phyloP scores from a whole-genome alignment of 2,113 vertebrate species.

The Pogona vitticeps region DNA sequence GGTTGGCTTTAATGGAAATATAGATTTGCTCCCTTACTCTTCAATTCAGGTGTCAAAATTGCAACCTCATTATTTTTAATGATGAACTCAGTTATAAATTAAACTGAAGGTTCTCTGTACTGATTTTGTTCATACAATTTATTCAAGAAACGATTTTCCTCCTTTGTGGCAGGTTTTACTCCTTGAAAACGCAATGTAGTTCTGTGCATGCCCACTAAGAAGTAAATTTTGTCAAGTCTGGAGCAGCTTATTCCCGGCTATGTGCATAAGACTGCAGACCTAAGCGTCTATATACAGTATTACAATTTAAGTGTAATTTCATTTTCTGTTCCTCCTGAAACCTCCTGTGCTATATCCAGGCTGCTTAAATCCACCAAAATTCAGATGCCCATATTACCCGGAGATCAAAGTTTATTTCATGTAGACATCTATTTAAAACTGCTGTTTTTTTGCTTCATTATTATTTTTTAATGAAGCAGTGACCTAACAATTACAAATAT shows the following conservation, averaged over 20 bases:
- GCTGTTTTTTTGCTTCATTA: neutral
- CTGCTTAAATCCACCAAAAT: neutral
- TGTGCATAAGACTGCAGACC: neutral
- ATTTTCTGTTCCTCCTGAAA: neutral
- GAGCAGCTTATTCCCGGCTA: neutral
- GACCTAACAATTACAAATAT: neutral
- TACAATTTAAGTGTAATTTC: neutral
- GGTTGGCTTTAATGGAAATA: conserved; percentile 52
- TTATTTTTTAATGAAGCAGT: too few species aligned
- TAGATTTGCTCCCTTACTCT: conserved; percentile 35
- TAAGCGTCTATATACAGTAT: neutral
- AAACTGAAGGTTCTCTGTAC: conserved; percentile 40
- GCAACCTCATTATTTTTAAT: conserved; percentile 58
- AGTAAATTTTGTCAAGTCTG: neutral
- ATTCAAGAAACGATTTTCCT: conserved; percentile 10
- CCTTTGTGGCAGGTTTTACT: neutral
- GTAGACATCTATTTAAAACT: neutral
- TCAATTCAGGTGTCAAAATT: conserved; percentile 45
- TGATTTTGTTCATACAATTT: conserved; percentile 18
- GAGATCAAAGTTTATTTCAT: neutral
- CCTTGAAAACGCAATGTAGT: neutral
- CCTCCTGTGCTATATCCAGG: too few species aligned
- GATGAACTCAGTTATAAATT: conserved; percentile 56
- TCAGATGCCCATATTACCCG: neutral
- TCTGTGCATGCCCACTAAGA: neutral